Evolutionary conservation across 1,140 invertebrate genomes (phyloP).

Genomic region (Drosophila chauvacae): DNA sequence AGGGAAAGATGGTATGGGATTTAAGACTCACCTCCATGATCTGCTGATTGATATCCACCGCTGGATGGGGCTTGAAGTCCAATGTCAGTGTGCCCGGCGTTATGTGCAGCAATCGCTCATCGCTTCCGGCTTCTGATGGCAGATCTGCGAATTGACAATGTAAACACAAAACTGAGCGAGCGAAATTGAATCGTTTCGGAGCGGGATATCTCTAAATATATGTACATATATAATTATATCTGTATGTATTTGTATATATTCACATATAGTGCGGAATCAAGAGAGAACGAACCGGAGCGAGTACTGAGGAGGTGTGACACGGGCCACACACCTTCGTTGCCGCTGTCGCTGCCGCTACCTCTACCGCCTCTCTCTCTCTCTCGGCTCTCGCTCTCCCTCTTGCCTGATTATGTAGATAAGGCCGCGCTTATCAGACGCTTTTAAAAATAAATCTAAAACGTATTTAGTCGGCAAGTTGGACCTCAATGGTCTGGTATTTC

Average conservation of each 20-base stretch:
- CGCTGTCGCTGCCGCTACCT: neutral
- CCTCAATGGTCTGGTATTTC: constrained; percentile 18
- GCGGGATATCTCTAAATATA: constrained; percentile 15
- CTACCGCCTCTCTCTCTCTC: neutral
- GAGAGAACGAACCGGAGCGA: neutral
- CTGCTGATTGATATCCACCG: constrained; percentile 78
- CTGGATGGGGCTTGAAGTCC: constrained; percentile 72
- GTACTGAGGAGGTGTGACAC: constrained; percentile 30
- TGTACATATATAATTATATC: neutral
- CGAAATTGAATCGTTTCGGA: constrained; percentile 28
- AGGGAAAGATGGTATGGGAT: too few relatives aligned
- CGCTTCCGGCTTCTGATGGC: constrained; percentile 78
- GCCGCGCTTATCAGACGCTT: constrained; percentile 71
- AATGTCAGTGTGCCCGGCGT: constrained; percentile 67
- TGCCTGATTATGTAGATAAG: constrained; percentile 71
- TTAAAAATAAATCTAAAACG: constrained; percentile 78
- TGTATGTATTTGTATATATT: neutral
- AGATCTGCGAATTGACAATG: constrained; percentile 69
- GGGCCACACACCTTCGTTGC: constrained; percentile 9
- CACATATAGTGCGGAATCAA: neutral
- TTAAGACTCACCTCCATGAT: constrained; percentile 73
- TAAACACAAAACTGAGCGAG: constrained; percentile 40
- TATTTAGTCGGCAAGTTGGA: constrained; percentile 61
- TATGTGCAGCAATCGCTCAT: constrained; percentile 78
- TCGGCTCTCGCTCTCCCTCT: neutral